phyloP scores from a whole-genome alignment of 2,888 invertebrate species.

The Coelopa pilipes region DNA sequence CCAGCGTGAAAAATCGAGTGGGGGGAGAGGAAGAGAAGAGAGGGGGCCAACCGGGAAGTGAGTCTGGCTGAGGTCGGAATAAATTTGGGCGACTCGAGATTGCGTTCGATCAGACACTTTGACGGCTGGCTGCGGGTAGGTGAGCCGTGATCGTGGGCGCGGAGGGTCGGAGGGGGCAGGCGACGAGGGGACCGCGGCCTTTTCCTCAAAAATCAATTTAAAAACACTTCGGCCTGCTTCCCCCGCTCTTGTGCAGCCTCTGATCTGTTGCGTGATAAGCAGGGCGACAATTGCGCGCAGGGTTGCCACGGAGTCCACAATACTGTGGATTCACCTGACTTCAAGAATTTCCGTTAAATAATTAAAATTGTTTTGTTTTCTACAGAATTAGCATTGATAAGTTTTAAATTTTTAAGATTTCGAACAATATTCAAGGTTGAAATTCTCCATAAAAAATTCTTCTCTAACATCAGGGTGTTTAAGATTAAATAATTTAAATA shows the following conservation, averaged over 20 bases:
- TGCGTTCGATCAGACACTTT: slow-evolving; percentile 1
- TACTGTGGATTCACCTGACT: too few species aligned
- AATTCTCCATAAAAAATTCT: too few species aligned
- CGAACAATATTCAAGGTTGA: too few species aligned
- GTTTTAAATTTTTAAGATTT: too few species aligned
- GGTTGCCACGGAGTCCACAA: background rate
- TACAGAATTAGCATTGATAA: too few species aligned
- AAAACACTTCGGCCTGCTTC: background rate
- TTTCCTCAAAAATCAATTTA: slow-evolving; percentile 13
- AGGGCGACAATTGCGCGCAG: background rate
- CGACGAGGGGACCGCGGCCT: background rate
- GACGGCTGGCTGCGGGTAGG: slow-evolving; percentile 18
- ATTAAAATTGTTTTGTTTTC: too few species aligned
- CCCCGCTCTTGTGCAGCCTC: background rate
- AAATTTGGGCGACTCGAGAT: background rate
- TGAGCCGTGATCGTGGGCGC: background rate
- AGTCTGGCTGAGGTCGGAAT: background rate
- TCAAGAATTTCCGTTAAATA: too few species aligned
- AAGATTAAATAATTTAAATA: too few species aligned
- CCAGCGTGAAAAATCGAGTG: background rate
- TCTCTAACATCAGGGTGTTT: too few species aligned
- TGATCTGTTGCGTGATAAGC: slow-evolving; percentile 17
- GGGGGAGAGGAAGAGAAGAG: background rate
- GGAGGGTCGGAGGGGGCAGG: too few species aligned
- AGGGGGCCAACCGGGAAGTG: background rate